phyloP scores from a whole-genome alignment of 2,888 invertebrate genomes.

The Tenthredo scrophulariae region DNA sequence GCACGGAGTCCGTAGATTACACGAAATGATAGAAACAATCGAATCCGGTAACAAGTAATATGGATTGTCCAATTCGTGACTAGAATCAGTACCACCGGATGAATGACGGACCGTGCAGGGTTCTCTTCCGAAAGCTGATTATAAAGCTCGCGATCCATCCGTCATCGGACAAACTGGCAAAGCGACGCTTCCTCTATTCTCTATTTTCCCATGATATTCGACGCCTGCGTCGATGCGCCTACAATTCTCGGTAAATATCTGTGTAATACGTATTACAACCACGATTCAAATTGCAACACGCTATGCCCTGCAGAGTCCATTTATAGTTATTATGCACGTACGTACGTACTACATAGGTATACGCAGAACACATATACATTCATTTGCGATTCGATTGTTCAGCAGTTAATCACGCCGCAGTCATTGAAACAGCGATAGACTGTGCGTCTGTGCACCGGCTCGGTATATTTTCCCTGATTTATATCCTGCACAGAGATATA shows the following conservation, averaged over 20 bases:
- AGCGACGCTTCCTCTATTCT: not conserved
- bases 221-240: not conserved
- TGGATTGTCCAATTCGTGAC: constrained; percentile 69
- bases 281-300: not conserved
- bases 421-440: constrained; percentile 26
- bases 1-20: not conserved
- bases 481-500: not conserved
- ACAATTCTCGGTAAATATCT: not conserved
- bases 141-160: constrained; percentile 69
- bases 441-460: no score
- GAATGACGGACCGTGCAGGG: constrained; percentile 56
- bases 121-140: constrained; percentile 68
- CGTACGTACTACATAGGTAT: not conserved
- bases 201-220: not conserved
- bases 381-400: constrained; percentile 22
- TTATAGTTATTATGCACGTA: not conserved
- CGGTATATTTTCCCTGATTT: constrained; percentile 17
- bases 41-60: constrained; percentile 70
- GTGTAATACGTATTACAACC: not conserved
- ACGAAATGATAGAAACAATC: constrained; percentile 63
- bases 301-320: not conserved
- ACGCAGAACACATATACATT: not conserved
- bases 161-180: constrained; percentile 43
- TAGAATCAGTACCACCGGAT: constrained; percentile 60
- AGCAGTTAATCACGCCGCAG: constrained; percentile 7